phyloP scores from a whole-genome alignment of 2,797 vertebrate genomes.

The Sphenopsis melanotis region DNA sequence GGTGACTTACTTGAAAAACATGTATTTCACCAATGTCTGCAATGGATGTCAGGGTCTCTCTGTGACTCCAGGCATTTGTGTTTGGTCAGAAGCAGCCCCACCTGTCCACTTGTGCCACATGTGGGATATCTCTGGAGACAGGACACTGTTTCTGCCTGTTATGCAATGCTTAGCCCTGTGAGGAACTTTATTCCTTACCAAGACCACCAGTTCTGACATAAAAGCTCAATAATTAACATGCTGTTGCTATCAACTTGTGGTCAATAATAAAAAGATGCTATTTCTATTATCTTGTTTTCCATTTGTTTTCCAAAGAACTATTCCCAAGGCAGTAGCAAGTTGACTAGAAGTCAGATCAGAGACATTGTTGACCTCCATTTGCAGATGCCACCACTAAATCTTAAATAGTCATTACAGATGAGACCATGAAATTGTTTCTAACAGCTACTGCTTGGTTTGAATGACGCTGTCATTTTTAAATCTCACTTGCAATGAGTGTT shows the following conservation, averaged over 20 bases:
- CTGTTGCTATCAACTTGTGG: neutral
- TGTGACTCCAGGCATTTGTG: fast-evolving
- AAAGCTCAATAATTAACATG: neutral
- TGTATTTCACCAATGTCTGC: neutral
- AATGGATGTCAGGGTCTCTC: neutral
- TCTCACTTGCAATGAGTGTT: neutral
- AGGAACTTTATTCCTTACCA: neutral
- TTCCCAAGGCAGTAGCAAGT: neutral
- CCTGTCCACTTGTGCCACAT: neutral
- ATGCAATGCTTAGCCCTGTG: neutral
- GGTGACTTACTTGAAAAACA: neutral
- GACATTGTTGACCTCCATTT: neutral
- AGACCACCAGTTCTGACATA: neutral
- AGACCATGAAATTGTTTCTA: neutral
- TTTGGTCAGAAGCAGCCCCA: neutral
- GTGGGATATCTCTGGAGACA: neutral
- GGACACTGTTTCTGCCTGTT: neutral
- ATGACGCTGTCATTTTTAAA: neutral
- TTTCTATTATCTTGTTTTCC: neutral
- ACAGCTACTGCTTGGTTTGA: neutral
- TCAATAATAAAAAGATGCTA: neutral
- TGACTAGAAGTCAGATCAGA: neutral
- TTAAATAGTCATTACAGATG: neutral
- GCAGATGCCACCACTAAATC: neutral
- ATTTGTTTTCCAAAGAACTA: neutral